Base-by-base conservation (phyloP, 2,797 vertebrate species). In the Enteromius trimaculatus region DNA sequence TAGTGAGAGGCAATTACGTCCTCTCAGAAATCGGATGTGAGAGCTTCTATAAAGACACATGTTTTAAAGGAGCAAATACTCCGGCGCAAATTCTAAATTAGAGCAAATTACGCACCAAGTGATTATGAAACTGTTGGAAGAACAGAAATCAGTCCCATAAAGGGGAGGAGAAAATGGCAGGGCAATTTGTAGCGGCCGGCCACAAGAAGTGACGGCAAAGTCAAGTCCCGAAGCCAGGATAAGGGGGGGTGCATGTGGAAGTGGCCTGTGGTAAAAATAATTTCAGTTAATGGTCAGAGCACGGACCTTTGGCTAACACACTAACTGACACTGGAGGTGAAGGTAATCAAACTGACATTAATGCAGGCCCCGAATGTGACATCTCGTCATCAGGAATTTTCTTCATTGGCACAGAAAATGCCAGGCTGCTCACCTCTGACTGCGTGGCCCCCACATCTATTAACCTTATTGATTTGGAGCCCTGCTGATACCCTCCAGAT, bases 401-500 rank as follows among this genome's bases (percentile, higher is more conserved):
- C 95, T 95, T 97, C 95, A 95, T 94, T 95, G 96, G 95, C 95
- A 96, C 93, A 76, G 95, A 96, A 96, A 96, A 97, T 96, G 95
- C 95, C 95, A 97, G 95, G 93, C 95, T 92, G 92, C 93, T 95
- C 95, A 96, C 95, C 95, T 96, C 96, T 97, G 95, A 97, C 96
- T 96, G 95, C 91, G 91, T 95, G 94, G 94, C 95, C 96, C 95
- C 96, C 94, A 96, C 96, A 95, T 96, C 96, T 96, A 95, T 98
- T 97, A 97, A 97, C 96, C 96, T 96, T 96, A 98, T 98, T 97
- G 96, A 98, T 97, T 95, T 94, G 95, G 93, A 96, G 89, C 91
- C 96, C 90, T 87, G 94, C 96, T 96, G 96, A 94, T 95, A 89
- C 95, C 94, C 95, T 95, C 95, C 94, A 94, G 96, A 96, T 96